phyloP scores from a whole-genome alignment of 2,797 vertebrate genomes.

The Rhyacichthys aspro region DNA sequence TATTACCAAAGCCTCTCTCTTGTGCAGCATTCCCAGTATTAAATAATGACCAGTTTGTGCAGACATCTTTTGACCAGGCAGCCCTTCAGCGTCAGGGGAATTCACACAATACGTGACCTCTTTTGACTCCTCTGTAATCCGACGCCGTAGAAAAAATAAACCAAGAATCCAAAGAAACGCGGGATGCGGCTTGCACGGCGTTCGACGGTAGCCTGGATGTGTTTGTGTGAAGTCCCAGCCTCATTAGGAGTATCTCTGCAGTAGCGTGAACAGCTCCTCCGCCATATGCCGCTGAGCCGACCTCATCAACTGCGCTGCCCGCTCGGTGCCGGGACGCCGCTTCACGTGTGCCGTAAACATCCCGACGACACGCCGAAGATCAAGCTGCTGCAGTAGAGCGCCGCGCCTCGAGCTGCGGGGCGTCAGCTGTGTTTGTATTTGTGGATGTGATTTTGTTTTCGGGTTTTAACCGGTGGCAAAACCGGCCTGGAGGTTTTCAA shows the following conservation, averaged over 20 bases:
- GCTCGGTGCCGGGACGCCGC: constrained; percentile 65
- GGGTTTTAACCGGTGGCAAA: constrained; percentile 24
- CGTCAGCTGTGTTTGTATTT: constrained; percentile 42
- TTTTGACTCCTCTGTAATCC: constrained; percentile 15
- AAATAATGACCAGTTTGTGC: background rate
- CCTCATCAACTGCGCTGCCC: constrained; percentile 71
- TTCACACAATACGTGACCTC: constrained; percentile 35
- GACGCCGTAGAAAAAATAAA: background rate
- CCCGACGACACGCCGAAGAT: constrained; percentile 26
- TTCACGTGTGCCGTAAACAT: constrained; percentile 75
- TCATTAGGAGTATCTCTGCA: constrained; percentile 77
- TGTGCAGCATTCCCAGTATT: no score
- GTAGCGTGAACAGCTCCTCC: constrained; percentile 70
- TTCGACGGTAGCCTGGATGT: constrained; percentile 25
- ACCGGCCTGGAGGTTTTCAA: constrained; percentile 1
- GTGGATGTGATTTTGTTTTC: constrained; percentile 22
- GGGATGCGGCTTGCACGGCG: constrained; percentile 14
- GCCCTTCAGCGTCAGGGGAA: constrained; percentile 13
- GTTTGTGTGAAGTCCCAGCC: constrained; percentile 55
- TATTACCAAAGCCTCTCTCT: no score
- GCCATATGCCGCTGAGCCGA: constrained; percentile 76
- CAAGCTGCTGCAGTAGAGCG: constrained; percentile 39
- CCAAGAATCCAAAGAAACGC: constrained; percentile 5
- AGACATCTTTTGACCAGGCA: constrained; percentile 12
- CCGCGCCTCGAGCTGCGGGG: constrained; percentile 18